These are phyloP conservation scores for Rotaria magnacalcarata DNA, from an alignment of 2,888 invertebrate genomes.

Conservation along the genomic window DNA sequence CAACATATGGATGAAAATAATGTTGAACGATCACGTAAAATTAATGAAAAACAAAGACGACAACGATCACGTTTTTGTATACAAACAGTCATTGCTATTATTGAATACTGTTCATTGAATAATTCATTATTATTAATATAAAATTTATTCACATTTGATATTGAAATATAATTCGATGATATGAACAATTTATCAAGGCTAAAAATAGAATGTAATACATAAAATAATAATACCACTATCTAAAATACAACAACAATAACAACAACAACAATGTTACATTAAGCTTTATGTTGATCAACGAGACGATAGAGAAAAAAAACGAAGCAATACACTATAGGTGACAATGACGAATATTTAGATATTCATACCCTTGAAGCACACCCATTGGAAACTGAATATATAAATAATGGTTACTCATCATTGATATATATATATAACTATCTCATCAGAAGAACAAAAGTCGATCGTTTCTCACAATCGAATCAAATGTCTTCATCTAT, in stretches of 20 bases:
- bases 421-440: background rate
- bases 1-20: background rate
- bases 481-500: background rate
- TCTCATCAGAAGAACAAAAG: background rate
- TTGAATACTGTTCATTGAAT: background rate
- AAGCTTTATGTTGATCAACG: background rate
- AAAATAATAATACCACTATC: slow-evolving; percentile 11
- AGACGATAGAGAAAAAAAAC: no score
- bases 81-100: background rate
- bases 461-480: background rate
- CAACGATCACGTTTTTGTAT: slow-evolving; percentile 15
- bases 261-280: background rate
- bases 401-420: background rate
- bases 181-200: slow-evolving; percentile 16
- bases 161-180: background rate
- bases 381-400: background rate
- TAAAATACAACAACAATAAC: background rate
- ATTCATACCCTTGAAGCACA: background rate
- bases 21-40: background rate
- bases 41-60: slow-evolving; percentile 18
- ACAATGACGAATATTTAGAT: slow-evolving; percentile 1
- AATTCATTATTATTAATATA: background rate
- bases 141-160: background rate
- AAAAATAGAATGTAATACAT: slow-evolving; percentile 11
- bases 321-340: background rate